phyloP scores from a whole-genome alignment of 1,140 invertebrate species.

The Tenebrio molitor region DNA sequence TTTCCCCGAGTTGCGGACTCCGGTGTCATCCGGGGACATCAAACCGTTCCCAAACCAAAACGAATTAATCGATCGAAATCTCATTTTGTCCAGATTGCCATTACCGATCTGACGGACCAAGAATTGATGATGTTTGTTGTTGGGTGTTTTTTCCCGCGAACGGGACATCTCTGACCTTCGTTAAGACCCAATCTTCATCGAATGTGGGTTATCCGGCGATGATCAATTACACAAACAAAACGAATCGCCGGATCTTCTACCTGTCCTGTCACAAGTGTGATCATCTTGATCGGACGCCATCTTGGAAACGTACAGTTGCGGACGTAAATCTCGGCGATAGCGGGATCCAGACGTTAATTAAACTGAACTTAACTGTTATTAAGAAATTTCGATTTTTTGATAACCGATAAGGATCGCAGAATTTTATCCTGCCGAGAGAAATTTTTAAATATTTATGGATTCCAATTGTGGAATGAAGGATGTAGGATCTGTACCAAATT shows the following conservation, averaged over 20 bases:
- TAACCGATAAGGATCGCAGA: neutral
- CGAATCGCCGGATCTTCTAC: neutral
- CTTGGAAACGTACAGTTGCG: too few species aligned
- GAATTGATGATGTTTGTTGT: neutral
- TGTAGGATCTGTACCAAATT: too few species aligned
- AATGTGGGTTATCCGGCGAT: slow-evolving; percentile 6
- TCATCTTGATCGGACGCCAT: neutral
- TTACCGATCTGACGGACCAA: slow-evolving; percentile 7
- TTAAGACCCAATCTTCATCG: too few species aligned
- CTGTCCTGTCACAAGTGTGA: neutral
- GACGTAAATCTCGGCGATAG: too few species aligned
- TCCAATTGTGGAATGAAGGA: too few species aligned
- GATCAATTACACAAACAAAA: slow-evolving; percentile 2
- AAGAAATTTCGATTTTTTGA: slow-evolving; percentile 26
- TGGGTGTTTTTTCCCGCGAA: neutral
- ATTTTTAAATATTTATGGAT: too few species aligned
- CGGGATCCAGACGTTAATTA: too few species aligned
- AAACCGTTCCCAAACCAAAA: neutral
- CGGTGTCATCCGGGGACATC: neutral
- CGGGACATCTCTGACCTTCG: neutral
- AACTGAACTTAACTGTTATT: slow-evolving; percentile 12
- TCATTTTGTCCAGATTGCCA: neutral
- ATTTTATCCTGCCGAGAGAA: too few species aligned
- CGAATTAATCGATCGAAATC: too few species aligned
- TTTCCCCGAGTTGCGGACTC: slow-evolving; percentile 45